Conservation (phyloP, 2,888 invertebrate genomes). For the Andrena bicolor region DNA sequence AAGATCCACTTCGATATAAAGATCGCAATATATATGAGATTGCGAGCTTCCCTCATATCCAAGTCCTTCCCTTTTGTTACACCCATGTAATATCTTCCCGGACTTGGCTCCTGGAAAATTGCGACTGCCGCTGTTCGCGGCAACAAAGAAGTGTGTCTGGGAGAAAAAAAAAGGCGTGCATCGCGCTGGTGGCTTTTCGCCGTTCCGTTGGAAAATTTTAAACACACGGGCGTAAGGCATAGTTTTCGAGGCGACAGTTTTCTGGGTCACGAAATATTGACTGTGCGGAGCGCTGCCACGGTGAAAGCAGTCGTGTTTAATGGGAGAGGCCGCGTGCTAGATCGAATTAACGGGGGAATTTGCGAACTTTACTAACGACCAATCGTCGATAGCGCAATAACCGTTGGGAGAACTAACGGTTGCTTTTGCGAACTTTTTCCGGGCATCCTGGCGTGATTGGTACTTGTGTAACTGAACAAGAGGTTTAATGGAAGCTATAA, state of each 20-base stretch:
- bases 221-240: background rate
- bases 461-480: background rate
- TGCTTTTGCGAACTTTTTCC: background rate
- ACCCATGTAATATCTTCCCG: background rate
- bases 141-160: background rate
- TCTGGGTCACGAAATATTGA: background rate
- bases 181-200: background rate
- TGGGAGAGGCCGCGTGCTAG: background rate
- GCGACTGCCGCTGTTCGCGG: background rate
- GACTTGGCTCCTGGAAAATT: background rate
- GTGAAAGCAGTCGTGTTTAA: background rate
- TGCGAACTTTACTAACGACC: background rate
- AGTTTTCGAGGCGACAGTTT: background rate
- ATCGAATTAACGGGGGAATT: background rate
- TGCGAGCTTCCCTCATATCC: background rate
- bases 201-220: background rate
- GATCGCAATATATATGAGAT: background rate
- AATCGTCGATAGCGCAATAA: slow-evolving; percentile 1
- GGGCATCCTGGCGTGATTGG: background rate
- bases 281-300: background rate
- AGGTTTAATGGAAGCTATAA: background rate
- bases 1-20: background rate
- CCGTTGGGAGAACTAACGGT: background rate
- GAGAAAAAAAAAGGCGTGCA: background rate
- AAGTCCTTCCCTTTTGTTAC: slow-evolving; percentile 5